Evolutionary conservation across 2,888 invertebrate species (phyloP), one percentile per base, ranked within the genome.

Genomic region (Himalopsyche japonica): DNA sequence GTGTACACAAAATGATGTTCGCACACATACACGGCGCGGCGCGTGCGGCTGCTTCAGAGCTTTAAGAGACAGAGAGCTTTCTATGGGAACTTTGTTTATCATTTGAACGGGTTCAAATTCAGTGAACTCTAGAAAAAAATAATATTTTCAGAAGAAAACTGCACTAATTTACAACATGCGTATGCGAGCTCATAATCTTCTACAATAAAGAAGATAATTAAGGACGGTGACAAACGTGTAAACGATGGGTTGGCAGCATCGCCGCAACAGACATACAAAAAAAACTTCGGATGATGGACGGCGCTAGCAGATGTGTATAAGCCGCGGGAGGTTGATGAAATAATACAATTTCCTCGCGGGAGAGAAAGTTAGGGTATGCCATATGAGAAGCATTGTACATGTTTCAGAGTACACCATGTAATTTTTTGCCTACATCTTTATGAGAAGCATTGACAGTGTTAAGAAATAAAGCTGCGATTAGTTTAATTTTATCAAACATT

Each of bases 1-100:
- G 91, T 90, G 91, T 90, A 92, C 70, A 84, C 86, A 82, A 82
- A 80, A 76, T 80, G 77, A 84, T 81, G 80, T 47, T 81, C 85
- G 79, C 85, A 78, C 83, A 82, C 82, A 82, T 82, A 18, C 79
- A 10, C 20, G 43, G 43, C 76, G 76, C 76, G 77, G 37, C 76
- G 81, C 81, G 91, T 90, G 91, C 79, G 80, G 48, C 80, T 78
- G 64, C 91, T 32, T 27, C 76, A 57, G 27, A 70, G 70, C 70
- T 70, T 70, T 70, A 15, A 77, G 27, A 34, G 12, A 34, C 3
- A 34, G 12, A 78, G 37, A 78, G 24, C 27, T 34, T 47, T 47
- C 78, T 47, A 24, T 18, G 78, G 78, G 47, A 30, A 70, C 27
- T 27, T 27, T 24, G 70, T 70, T 27, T 27, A 70, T 15, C 8